These are phyloP conservation scores for Papilio helenus DNA, from an alignment of 1,140 invertebrate species.

Conservation along the genomic window DNA sequence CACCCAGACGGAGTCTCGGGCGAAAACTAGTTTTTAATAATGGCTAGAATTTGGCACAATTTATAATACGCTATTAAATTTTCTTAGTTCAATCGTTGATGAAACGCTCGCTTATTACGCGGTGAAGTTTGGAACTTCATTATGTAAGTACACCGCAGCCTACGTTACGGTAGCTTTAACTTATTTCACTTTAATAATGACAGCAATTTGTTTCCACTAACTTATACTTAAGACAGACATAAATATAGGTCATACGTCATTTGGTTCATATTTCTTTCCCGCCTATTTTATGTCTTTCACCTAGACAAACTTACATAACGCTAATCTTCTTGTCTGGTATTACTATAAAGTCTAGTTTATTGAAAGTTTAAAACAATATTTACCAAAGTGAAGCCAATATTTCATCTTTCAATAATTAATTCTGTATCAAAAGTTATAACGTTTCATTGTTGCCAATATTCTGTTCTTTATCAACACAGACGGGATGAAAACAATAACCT, in stretches of 20 bases:
- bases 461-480: conserved; percentile 8
- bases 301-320: too few relatives aligned
- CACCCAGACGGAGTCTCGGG: too few relatives aligned
- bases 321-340: too few relatives aligned
- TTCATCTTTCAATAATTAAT: conserved; percentile 19
- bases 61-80: neutral
- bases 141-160: conserved; percentile 4
- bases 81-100: neutral
- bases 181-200: conserved; percentile 19
- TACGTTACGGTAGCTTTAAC: conserved; percentile 13
- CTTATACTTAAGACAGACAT: conserved; percentile 2
- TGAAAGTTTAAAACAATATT: neutral
- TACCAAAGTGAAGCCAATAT: neutral
- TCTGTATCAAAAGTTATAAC: neutral
- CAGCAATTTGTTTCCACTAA: conserved; percentile 6
- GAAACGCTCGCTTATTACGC: conserved; percentile 11
- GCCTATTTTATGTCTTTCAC: too few relatives aligned
- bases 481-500: conserved; percentile 28
- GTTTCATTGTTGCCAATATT: conserved; percentile 15
- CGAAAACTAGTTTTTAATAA: too few relatives aligned
- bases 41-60: neutral
- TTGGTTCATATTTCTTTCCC: too few relatives aligned
- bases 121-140: conserved; percentile 30
- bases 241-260: neutral
- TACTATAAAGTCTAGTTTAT: neutral